Percentiles rank a stretch among this genome's conserved stretches.
Conservation (phyloP, 2,113 vertebrate genomes). For the Crypturellus undulatus region DNA sequence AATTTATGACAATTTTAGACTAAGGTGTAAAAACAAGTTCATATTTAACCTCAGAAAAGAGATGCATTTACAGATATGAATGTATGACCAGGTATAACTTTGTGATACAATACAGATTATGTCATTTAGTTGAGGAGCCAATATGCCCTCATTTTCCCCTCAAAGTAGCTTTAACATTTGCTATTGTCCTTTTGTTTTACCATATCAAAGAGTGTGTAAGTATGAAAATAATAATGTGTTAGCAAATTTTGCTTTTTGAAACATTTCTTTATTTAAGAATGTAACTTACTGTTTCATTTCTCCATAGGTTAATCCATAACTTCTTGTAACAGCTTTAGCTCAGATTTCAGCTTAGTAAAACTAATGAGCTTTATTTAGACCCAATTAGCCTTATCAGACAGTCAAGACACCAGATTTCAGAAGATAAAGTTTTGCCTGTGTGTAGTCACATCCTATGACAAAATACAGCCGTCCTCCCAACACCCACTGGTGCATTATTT, state of each 20-base stretch:
- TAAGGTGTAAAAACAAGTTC: not conserved
- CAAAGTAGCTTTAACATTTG: not conserved
- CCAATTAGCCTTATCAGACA: not conserved
- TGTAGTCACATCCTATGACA: constrained; percentile 16
- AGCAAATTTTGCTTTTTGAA: not conserved
- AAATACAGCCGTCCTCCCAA: not conserved
- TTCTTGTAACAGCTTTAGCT: not conserved
- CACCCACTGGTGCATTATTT: not conserved
- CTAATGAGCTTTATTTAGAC: not conserved
- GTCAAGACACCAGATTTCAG: not conserved
- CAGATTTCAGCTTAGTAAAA: not conserved
- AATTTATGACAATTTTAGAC: not conserved
- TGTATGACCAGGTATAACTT: not conserved
- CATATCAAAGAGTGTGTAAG: not conserved
- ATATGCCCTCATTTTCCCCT: not conserved
- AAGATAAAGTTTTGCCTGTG: not conserved
- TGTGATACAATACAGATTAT: not conserved
- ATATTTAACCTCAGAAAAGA: constrained; percentile 13
- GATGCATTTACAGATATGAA: not conserved
- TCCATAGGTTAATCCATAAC: not conserved
- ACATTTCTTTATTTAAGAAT: not conserved
- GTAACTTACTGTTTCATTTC: not conserved
- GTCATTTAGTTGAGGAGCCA: not conserved
- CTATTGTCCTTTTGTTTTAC: not conserved
- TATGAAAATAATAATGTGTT: not conserved